Percentiles rank a stretch among this genome's conserved stretches.
Evolutionary conservation across 2,113 vertebrate species (phyloP).

Genomic region (Chaenogobius annularis): DNA sequence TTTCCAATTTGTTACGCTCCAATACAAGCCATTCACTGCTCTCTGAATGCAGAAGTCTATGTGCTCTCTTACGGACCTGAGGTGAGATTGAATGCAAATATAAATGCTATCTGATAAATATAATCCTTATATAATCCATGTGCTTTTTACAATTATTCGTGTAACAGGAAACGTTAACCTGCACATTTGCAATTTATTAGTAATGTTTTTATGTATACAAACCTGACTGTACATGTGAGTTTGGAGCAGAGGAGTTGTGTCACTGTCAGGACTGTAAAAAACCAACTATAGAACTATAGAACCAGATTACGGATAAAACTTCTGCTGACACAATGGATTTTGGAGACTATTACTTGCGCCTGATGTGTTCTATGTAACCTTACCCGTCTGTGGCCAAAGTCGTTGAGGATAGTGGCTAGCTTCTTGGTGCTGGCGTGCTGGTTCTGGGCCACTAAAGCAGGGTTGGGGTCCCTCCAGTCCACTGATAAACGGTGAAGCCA

Average conservation of each 20-base stretch:
- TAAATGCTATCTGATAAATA: constrained; percentile 38
- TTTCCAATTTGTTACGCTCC: constrained; percentile 19
- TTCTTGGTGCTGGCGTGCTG: constrained; percentile 84
- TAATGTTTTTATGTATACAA: too few species aligned
- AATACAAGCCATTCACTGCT: constrained; percentile 8
- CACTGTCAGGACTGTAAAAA: background rate
- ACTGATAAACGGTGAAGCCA: constrained; percentile 91
- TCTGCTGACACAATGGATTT: background rate
- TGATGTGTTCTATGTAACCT: constrained; percentile 7
- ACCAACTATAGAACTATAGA: too few species aligned
- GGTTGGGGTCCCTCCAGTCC: constrained; percentile 93
- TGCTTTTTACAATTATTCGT: too few species aligned
- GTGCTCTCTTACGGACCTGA: constrained; percentile 7
- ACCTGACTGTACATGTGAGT: too few species aligned
- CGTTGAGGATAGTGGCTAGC: constrained; percentile 86
- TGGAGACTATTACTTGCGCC: background rate
- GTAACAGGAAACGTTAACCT: too few species aligned
- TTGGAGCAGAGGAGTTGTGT: background rate
- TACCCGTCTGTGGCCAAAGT: constrained; percentile 93
- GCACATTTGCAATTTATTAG: constrained; percentile 12
- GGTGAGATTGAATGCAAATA: constrained; percentile 35
- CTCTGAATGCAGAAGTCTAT: constrained; percentile 25
- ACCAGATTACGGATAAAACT: background rate
- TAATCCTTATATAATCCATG: background rate
- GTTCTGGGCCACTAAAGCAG: constrained; percentile 76